Conservation (phyloP, 2,888 invertebrate species). For the Drosophila stalkeri region DNA sequence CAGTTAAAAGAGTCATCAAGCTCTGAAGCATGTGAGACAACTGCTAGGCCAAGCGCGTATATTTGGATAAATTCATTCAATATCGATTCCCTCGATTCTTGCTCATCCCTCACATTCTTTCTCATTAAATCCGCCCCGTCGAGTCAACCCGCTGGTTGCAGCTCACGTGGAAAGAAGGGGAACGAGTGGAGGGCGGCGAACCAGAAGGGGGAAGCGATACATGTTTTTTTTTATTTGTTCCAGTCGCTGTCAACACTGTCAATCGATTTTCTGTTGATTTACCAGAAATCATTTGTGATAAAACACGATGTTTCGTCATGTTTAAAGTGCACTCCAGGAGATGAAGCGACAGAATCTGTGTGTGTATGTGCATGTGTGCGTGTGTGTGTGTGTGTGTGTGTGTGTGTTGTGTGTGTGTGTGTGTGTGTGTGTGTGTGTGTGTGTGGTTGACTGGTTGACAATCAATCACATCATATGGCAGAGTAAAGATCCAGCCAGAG, state of each 20-base stretch:
- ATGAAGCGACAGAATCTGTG: conserved; percentile 21
- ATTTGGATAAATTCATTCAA: background rate
- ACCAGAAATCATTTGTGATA: conserved; percentile 84
- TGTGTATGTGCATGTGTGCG: background rate
- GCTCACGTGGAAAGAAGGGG: conserved; percentile 27
- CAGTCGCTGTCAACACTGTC: conserved; percentile 50
- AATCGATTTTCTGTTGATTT: conserved; percentile 83
- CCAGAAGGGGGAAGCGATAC: conserved; percentile 25
- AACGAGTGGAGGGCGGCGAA: background rate
- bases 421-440: background rate
- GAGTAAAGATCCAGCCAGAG: conserved; percentile 41
- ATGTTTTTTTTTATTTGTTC: conserved; percentile 25
- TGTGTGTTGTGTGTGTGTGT: conserved; percentile 8
- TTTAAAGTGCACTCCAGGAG: conserved; percentile 75
- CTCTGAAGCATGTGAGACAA: background rate
- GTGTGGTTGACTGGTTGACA: conserved; percentile 52
- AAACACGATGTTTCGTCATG: conserved; percentile 84
- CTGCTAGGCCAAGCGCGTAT: background rate
- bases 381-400: background rate
- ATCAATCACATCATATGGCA: conserved; percentile 77
- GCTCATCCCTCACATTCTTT: conserved; percentile 21
- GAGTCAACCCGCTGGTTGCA: conserved; percentile 58
- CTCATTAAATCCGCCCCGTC: conserved; percentile 54
- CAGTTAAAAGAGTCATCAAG: background rate
- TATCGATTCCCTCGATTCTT: conserved; percentile 16